Base-by-base conservation (phyloP, 2,888 invertebrate genomes). In the Scrobipalpa atriplicella region DNA sequence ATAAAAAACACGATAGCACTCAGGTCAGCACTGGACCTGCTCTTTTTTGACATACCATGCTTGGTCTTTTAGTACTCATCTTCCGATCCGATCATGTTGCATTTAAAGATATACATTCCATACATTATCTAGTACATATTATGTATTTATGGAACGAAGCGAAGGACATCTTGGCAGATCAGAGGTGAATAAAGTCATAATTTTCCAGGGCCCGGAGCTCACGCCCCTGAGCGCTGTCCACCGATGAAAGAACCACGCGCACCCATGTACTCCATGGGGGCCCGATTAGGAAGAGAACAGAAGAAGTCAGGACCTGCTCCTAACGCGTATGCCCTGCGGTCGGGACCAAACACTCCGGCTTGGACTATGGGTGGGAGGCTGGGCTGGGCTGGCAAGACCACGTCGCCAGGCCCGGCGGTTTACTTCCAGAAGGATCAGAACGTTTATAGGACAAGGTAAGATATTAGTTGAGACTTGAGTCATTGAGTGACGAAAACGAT, bases 201-300 rank as follows among this genome's bases (percentile, higher is more conserved):
- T 66, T 92, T 93, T 61, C 95, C 95, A 9, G 95, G 95, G 0
- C 95, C 95, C 0, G 95, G 94, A 5, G 94, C 95, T 13, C 95
- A 95, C 82, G 93, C 91, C 13, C 94, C 95, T 0, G 94, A 95
- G 79, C 88, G 91, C 68, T 94, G 92, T 68, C 92, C 94, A 47
- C 86, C 93, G 19, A 90, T 93, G 83, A 93, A 93, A 63, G 87
- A 85, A 41, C 78, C 84, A 52, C 88, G 94, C 65, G 92, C 95
- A 36, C 95, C 95, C 2, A 85, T 87, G 8, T 95, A 94, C 82
- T 92, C 93, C 0, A 93, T 95, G 79, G 90, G 93, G 52, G 85
- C 86, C 36, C 89, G 94, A 69, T 84, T 89, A 38, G 90, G 86
- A 64, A 56, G 54, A 1, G 41, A 54, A 21, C 18, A 11, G 41